Evolutionary conservation across 1,140 invertebrate genomes (phyloP).

Genomic region (Drosophila virilis): DNA sequence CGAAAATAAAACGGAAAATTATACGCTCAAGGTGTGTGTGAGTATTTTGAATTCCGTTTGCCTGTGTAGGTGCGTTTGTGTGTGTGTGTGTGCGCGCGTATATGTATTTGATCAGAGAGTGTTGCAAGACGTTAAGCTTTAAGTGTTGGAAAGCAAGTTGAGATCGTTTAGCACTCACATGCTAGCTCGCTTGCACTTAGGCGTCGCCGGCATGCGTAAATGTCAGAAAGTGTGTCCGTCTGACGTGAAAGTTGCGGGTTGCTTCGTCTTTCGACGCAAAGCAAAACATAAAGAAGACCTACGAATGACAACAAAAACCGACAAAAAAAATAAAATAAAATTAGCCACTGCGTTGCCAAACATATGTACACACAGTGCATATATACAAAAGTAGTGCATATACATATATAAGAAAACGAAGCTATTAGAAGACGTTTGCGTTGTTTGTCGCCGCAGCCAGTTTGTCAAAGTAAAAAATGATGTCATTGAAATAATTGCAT

Average conservation of each 20-base stretch:
- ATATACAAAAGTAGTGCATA: slow-evolving; percentile 40
- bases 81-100: background rate
- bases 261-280: slow-evolving; percentile 22
- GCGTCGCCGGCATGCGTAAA: slow-evolving; percentile 38
- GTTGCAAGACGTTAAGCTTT: slow-evolving; percentile 52
- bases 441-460: slow-evolving; percentile 10
- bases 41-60: slow-evolving; percentile 34
- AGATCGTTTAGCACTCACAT: slow-evolving; percentile 37
- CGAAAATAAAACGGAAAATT: slow-evolving; percentile 52
- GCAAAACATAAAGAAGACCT: slow-evolving; percentile 59
- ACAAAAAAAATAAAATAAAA: slow-evolving; percentile 42
- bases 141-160: slow-evolving; percentile 42
- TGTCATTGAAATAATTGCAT: slow-evolving; percentile 58
- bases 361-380: slow-evolving; percentile 46
- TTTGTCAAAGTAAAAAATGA: slow-evolving; percentile 62
- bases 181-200: slow-evolving; percentile 53
- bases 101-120: slow-evolving; percentile 38
- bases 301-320: slow-evolving; percentile 50
- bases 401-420: slow-evolving; percentile 44
- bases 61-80: slow-evolving; percentile 5
- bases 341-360: slow-evolving; percentile 39
- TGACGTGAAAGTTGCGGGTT: slow-evolving; percentile 26
- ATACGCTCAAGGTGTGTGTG: slow-evolving; percentile 42
- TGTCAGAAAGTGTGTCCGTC: slow-evolving; percentile 59
- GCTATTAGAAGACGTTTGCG: slow-evolving; percentile 40